phyloP scores from a whole-genome alignment of 2,113 vertebrate species.

The Acrocephalus arundinaceus region DNA sequence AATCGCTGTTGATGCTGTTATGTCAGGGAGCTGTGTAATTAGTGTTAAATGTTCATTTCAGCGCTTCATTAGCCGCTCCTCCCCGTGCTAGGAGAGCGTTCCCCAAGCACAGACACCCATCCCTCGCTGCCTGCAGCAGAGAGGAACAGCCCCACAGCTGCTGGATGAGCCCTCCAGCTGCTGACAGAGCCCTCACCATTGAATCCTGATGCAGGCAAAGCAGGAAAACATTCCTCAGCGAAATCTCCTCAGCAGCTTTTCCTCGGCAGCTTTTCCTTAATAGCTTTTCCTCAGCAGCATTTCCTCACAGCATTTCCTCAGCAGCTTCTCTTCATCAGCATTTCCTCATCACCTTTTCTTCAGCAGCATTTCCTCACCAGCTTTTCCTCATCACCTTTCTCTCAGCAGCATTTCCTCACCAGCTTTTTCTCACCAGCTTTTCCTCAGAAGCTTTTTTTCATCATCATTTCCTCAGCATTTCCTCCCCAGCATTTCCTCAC shows the following conservation, averaged over 20 bases:
- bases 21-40: slow-evolving; percentile 3
- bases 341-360: background rate
- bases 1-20: background rate
- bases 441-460: too few species aligned
- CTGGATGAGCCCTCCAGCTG: background rate
- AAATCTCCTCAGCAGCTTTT: background rate
- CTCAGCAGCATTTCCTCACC: background rate
- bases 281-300: background rate
- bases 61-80: background rate
- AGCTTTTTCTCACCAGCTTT: background rate
- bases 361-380: background rate
- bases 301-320: background rate
- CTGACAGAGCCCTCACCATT: background rate
- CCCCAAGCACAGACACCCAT: background rate
- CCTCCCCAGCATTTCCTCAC: background rate
- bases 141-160: background rate
- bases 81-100: slow-evolving; percentile 4
- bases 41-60: background rate
- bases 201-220: background rate
- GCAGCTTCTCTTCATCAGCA: fast-evolving
- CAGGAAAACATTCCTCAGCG: background rate
- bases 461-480: background rate
- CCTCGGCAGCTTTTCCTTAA: background rate
- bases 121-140: background rate
- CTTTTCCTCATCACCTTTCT: background rate